Base-by-base conservation (phyloP, 2,888 invertebrate species). In the Apodemia mormo region DNA sequence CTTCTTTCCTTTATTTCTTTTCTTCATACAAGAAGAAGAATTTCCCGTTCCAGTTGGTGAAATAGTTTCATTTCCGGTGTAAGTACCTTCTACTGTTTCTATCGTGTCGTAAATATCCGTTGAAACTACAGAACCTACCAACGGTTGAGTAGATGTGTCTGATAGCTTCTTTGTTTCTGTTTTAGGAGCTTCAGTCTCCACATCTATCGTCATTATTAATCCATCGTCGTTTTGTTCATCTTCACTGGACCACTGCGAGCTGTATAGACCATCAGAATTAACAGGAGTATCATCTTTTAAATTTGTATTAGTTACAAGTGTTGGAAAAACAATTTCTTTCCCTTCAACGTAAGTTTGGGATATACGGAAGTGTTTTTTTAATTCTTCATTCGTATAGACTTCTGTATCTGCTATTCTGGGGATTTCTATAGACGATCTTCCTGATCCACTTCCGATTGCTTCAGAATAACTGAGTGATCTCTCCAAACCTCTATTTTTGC, bases 291-390 rank as follows among this genome's bases (percentile, higher is more conserved):
- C 22, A 6, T 80, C 79, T n/a, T 79, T 82, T 0, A 78, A 78
- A 8, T 87, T 85, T 14, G 80, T 69, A 66, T 86, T 85, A 0
- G 81, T 81, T 0, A 79, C 77, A 2, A 77, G 75, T 1, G 78
- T 78, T 1, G 88, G 85, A 30, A 92, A 92, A 0, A 83, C 75
- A 1, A 92, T 90, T 78, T 92, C 92, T 73, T 86, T 91, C 0
- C 92, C 92, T 84, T 93, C 93, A 0, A 92, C 91, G 58, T 91
- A 91, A 0, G 88, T 89, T 78, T 92, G 92, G 0, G 90, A 92
- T 71, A 92, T 92, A 68, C 92, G 81, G 71, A 85, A 90, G 1
- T 92, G 89, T 74, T 90, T 91, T 71, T 90, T 92, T 0, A 91
- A 73, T 74, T 93, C 92, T 75, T 92, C 92, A 67, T 93, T 93